Evolutionary conservation across 2,888 invertebrate genomes (phyloP).

Genomic region (Cataglyphis rosenhaueri): DNA sequence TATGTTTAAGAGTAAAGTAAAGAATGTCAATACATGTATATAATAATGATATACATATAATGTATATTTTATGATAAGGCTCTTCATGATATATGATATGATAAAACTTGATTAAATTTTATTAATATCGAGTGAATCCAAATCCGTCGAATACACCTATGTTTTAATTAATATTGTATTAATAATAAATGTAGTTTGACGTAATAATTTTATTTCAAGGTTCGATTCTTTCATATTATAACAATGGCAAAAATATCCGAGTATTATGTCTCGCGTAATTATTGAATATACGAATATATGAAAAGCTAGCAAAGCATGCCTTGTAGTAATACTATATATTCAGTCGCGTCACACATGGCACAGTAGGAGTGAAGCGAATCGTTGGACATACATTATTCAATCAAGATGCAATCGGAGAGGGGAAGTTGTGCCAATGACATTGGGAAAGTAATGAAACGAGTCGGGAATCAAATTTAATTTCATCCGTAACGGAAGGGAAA

Average conservation of each 20-base stretch:
- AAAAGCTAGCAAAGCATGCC: constrained; percentile 14
- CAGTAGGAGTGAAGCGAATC: not conserved
- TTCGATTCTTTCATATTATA: not conserved
- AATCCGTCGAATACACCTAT: not conserved
- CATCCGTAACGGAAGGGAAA: not conserved
- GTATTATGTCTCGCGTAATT: not conserved
- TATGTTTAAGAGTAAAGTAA: not conserved
- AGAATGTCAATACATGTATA: not conserved
- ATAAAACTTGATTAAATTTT: not conserved
- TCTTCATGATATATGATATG: not conserved
- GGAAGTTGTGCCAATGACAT: not conserved
- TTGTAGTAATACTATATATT: not conserved
- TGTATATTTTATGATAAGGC: not conserved
- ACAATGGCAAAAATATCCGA: not conserved
- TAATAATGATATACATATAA: not conserved
- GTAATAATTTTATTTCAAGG: constrained; percentile 20
- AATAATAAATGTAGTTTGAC: constrained; percentile 10
- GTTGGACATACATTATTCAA: constrained; percentile 41
- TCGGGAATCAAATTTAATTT: constrained; percentile 47
- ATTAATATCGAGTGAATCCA: constrained; percentile 5
- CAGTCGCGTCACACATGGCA: not conserved
- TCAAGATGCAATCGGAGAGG: not conserved
- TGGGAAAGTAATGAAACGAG: constrained; percentile 24
- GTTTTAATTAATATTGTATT: constrained; percentile 10
- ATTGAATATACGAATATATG: not conserved